phyloP scores from a whole-genome alignment of 92 coral and sea anemone genomes.

The Heteractis magnifica region DNA sequence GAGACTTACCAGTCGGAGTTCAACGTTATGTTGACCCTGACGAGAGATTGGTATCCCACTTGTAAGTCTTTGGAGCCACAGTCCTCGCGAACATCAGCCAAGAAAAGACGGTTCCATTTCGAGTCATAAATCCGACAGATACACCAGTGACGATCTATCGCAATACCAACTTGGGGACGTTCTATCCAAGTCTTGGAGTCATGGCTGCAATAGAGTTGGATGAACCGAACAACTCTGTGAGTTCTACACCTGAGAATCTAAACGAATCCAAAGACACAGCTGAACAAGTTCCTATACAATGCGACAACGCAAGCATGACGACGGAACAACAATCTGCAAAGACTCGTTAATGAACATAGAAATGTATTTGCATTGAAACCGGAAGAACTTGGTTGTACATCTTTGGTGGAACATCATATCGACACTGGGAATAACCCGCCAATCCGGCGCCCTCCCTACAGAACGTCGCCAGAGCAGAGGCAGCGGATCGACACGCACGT shows the following conservation, averaged over 20 bases:
- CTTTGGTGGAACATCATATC: too few species aligned
- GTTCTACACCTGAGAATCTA: neutral
- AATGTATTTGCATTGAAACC: too few species aligned
- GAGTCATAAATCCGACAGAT: conserved; percentile 34
- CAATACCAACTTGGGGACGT: conserved; percentile 32
- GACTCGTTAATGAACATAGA: too few species aligned
- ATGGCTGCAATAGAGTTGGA: neutral
- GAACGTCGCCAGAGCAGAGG: too few species aligned
- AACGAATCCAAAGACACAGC: neutral
- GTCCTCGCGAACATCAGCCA: conserved; percentile 24
- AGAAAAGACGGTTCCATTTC: conserved; percentile 34
- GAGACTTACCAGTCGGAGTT: neutral
- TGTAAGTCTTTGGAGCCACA: conserved; percentile 30
- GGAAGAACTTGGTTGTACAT: too few species aligned
- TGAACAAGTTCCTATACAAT: neutral
- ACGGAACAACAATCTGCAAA: too few species aligned
- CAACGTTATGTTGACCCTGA: conserved; percentile 37
- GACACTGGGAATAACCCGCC: too few species aligned
- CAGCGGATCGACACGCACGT: too few species aligned
- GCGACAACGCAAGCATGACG: too few species aligned
- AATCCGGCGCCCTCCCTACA: too few species aligned
- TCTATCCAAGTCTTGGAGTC: conserved; percentile 2
- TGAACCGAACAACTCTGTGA: neutral
- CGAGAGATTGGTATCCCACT: conserved; percentile 9
- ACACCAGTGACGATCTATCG: conserved; percentile 39